These are phyloP conservation scores for Prunella fulvescens DNA, from an alignment of 2,113 vertebrate genomes.

Conservation along the genomic window DNA sequence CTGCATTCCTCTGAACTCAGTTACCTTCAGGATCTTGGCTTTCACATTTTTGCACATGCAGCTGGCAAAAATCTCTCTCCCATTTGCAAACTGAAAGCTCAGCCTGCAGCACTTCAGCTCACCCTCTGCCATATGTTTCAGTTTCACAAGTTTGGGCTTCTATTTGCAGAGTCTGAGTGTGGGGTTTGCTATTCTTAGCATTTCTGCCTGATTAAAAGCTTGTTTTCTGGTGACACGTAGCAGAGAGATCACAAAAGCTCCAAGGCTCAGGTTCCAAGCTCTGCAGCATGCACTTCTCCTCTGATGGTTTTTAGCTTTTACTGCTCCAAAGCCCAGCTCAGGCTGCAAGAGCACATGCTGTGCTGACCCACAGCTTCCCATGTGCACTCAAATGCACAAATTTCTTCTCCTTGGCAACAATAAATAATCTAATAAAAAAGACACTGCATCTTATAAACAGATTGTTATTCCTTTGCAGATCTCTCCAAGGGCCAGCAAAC, in stretches of 20 bases:
- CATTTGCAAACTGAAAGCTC: neutral
- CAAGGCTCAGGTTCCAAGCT: neutral
- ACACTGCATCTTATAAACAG: neutral
- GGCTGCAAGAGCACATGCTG: neutral
- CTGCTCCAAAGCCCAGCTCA: neutral
- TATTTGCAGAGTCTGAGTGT: neutral
- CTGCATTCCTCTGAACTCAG: neutral
- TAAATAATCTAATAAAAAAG: neutral
- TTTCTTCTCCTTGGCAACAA: neutral
- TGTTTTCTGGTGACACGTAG: neutral
- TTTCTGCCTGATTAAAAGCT: neutral
- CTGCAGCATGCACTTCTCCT: neutral
- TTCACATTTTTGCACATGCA: neutral
- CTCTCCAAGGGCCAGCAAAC: neutral
- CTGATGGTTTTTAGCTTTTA: neutral
- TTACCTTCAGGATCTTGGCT: neutral
- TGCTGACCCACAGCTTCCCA: neutral
- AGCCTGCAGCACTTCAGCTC: neutral
- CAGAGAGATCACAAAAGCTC: neutral
- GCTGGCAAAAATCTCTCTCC: neutral
- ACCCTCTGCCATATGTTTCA: neutral
- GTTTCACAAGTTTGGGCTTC: neutral
- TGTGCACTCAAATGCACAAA: neutral
- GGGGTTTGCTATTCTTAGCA: neutral
- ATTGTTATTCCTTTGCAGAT: neutral